These are phyloP conservation scores for Synchiropus splendidus DNA, from an alignment of 2,113 vertebrate genomes.

Conservation along the genomic window DNA sequence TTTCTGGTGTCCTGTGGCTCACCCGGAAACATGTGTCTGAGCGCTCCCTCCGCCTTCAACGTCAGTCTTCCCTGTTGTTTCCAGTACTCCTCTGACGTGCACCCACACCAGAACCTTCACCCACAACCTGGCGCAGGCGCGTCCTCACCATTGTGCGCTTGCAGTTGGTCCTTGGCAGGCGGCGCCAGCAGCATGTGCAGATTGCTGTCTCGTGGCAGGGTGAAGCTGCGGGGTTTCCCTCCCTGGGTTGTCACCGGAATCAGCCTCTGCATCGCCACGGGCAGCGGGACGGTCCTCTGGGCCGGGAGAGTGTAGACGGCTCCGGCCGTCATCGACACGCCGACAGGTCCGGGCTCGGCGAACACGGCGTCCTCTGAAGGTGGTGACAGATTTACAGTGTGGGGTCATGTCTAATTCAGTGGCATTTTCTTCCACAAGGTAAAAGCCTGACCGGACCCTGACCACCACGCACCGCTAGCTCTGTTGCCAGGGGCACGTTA, in stretches of 20 bases:
- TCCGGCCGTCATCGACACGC: constrained; percentile 64
- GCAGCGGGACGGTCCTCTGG: constrained; percentile 82
- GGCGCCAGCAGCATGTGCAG: constrained; percentile 83
- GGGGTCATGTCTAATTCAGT: neutral
- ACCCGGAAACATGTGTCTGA: too few relatives aligned
- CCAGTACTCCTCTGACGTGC: too few relatives aligned
- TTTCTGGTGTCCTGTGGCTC: too few relatives aligned
- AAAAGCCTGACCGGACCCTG: neutral
- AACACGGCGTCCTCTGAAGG: constrained; percentile 84
- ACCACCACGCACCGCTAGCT: too few relatives aligned
- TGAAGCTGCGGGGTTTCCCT: constrained; percentile 93
- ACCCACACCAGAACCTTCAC: too few relatives aligned
- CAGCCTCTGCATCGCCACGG: constrained; percentile 85
- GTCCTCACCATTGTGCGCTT: constrained; percentile 38
- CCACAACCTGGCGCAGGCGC: too few relatives aligned
- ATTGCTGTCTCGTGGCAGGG: constrained; percentile 88
- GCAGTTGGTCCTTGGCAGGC: constrained; percentile 59
- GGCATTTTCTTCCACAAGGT: neutral
- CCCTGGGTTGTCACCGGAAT: constrained; percentile 76
- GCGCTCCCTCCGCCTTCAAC: too few relatives aligned
- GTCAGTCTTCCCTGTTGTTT: too few relatives aligned
- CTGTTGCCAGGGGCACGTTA: too few relatives aligned
- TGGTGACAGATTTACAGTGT: neutral
- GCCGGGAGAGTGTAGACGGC: constrained; percentile 89
- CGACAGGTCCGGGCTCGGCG: constrained; percentile 67